Base-by-base conservation (phyloP, 2,888 invertebrate genomes). In the Scelioninae gen. 1 region DNA sequence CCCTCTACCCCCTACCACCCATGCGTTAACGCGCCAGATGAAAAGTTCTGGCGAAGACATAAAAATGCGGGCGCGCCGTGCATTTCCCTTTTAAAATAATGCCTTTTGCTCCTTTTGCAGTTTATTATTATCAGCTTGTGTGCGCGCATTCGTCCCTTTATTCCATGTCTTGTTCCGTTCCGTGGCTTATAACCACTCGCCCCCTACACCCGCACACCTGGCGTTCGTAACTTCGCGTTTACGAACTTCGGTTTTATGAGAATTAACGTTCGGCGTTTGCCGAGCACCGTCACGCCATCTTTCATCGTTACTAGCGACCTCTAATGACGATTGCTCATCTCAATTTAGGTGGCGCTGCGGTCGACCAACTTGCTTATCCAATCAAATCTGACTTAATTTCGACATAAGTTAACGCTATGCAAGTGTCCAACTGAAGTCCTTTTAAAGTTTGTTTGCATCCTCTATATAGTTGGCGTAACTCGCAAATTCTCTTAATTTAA, bases 61-160 rank as follows among this genome's bases (percentile, higher is more conserved):
- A 92, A 92, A 92, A 92, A 92, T 92, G 91, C 91, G 91, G 88
- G 31, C 60, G 66, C 89, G 91, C 90, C 86, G 85, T 91, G 92
- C 92, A 92, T 92, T 92, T 92, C 90, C 92, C 92, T 92, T 91
- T 92, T 92, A 92, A 92, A 92, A 91, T 92, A 92, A 92, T 89
- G 90, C 88, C 90, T 89, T 89, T 90, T 90, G 88, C 89, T 90
- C 88, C 87, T 90, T 91, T 92, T 91, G 91, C 89, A 91, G 89
- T 92, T 92, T 92, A 92, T 92, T 91, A 90, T 91, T 92, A 92
- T 92, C 92, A 92, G 91, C 89, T 91, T 91, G 88, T 88, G 90
- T 89, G 88, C 10, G 16, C 88, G 89, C 89, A 79, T 72, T 77
- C 80, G 80, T 84, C 75, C 75, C 74, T 75, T 77, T 79, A 45